Evolutionary conservation across 2,797 vertebrate genomes (phyloP), one percentile per base, ranked within the genome.

Genomic region (Coregonus ussuriensis): DNA sequence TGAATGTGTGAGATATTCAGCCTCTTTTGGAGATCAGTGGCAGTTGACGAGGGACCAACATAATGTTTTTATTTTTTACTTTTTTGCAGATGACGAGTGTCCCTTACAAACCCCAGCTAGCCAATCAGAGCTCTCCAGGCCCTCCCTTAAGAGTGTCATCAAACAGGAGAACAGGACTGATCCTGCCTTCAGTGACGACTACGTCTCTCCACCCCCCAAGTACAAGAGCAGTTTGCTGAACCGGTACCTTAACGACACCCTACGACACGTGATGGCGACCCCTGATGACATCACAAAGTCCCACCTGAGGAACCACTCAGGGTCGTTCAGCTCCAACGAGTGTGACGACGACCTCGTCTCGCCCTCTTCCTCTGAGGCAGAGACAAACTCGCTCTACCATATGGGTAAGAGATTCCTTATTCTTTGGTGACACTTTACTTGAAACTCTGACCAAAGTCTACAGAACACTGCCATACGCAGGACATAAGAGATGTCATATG

Each of bases 261-360:
- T 99, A 92, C 96, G 96, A 79, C 97, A 99, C 7, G 98, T 99
- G 91, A 99, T 99, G 97, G 97, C 95, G 89, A 96, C 96, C 85
- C 96, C 59, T 9, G 21, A 63, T 11, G 96, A 94, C 77, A 96
- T 98, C 91, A 96, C 97, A 93, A 97, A 98, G 73, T 95, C 96
- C 31, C 96, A 98, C 85, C 96, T 95, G 90, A 96, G 98, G 91
- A 98, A 98, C 94, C 97, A 99, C 94, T 99, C 98, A 0, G 98
- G 98, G 84, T 99, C 98, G 74, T 99, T 99, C 95, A 99, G 98
- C 92, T 99, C 98, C 91, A 99, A 99, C 66, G 98, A 99, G 94
- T 99, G 98, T 82, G 98, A 99, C 73, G 98, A 99, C 76, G 98
- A 99, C 78, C 89, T 99, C 85, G 97, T 99, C 79, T 99, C 98